These are phyloP conservation scores for Gisinianus flammeolus DNA, from an alignment of 2,888 invertebrate species.

Conservation along the genomic window DNA sequence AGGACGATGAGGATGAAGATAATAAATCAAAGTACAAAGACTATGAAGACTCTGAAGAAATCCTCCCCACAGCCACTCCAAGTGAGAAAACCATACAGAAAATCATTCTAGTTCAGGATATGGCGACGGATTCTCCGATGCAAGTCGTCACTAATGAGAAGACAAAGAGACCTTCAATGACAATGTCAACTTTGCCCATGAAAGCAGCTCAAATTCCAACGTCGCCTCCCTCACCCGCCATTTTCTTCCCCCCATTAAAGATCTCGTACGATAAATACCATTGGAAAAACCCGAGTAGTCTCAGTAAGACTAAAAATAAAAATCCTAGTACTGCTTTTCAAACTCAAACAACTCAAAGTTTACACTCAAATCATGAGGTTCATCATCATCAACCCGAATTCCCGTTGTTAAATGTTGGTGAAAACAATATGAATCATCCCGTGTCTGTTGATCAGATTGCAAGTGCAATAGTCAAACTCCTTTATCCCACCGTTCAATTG, in stretches of 20 bases:
- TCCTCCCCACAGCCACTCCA: constrained; percentile 15
- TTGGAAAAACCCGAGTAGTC: neutral
- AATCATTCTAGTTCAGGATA: constrained; percentile 26
- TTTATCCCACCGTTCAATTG: constrained; percentile 16
- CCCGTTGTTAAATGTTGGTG: neutral
- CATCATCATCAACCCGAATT: neutral
- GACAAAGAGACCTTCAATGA: neutral
- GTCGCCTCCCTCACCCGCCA: neutral
- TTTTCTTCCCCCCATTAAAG: constrained; percentile 23
- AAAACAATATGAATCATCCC: neutral
- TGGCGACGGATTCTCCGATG: neutral
- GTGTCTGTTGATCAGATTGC: constrained; percentile 35
- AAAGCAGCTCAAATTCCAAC: neutral
- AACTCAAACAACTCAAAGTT: no score
- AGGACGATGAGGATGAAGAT: neutral
- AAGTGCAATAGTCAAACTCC: constrained; percentile 30
- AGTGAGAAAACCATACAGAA: constrained; percentile 32
- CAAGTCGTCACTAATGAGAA: constrained; percentile 1
- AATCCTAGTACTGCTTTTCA: no score
- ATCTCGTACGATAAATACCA: neutral
- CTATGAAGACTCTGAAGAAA: neutral
- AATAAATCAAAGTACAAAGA: neutral
- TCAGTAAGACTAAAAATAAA: neutral
- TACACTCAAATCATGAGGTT: neutral
- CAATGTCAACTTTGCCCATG: no score